Conservation (phyloP, 2,888 invertebrate species). For the Drosophila yooni region DNA sequence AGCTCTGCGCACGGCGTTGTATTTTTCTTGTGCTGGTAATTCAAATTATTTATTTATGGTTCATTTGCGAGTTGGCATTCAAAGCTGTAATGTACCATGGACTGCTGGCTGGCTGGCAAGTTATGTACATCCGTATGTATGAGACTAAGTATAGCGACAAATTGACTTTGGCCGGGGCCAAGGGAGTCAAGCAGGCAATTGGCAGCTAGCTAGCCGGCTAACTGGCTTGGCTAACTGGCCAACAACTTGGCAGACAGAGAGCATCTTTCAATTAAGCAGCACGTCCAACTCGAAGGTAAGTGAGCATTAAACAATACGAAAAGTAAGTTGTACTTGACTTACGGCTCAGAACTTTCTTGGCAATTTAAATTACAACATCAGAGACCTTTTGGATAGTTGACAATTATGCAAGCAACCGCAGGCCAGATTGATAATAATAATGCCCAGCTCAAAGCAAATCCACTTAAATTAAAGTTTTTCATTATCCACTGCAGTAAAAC, state of each 20-base stretch:
- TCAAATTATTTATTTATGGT: conserved; percentile 78
- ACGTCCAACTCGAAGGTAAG: conserved; percentile 43
- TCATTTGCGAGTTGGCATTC: conserved; percentile 75
- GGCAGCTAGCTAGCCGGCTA: conserved; percentile 20
- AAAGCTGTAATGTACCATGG: conserved; percentile 58
- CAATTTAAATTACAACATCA: conserved; percentile 53
- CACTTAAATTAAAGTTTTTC: conserved; percentile 72
- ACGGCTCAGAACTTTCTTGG: neutral
- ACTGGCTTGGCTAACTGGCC: conserved; percentile 19
- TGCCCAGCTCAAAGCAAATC: conserved; percentile 56
- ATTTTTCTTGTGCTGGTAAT: conserved; percentile 56
- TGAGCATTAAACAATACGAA: conserved; percentile 53
- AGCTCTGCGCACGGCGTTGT: conserved; percentile 12
- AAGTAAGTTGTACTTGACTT: conserved; percentile 19
- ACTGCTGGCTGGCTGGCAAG: conserved; percentile 34
- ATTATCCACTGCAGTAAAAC: conserved; percentile 67
- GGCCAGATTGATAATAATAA: conserved; percentile 3
- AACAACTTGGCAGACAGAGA: conserved; percentile 31
- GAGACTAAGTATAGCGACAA: conserved; percentile 52
- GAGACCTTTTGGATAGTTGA: conserved; percentile 7
- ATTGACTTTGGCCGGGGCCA: conserved; percentile 60
- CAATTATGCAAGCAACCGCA: conserved; percentile 71
- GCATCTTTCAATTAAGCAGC: conserved; percentile 62
- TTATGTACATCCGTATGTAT: conserved; percentile 53
- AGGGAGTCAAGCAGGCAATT: conserved; percentile 34